Evolutionary conservation across 2,797 vertebrate species (phyloP).

Genomic region (Crenuchus spilurus): DNA sequence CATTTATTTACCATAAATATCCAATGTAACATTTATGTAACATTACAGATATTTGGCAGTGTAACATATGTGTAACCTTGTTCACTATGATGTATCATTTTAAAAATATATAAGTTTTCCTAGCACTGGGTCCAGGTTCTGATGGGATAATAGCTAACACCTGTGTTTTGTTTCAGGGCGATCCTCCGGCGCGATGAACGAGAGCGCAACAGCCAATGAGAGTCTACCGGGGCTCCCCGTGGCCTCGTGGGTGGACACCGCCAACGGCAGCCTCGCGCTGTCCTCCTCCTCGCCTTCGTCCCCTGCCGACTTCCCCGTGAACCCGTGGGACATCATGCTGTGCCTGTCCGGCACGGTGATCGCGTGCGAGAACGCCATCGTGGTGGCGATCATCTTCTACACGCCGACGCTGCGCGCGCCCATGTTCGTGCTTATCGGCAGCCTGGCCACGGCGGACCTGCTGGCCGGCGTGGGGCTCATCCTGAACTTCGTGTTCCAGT

Average conservation of each 20-base stretch:
- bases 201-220: constrained; percentile 71
- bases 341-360: constrained; percentile 96
- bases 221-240: constrained; percentile 63
- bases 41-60: too few species aligned
- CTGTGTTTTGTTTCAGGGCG: neutral
- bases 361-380: constrained; percentile 94
- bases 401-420: constrained; percentile 91
- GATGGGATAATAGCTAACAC: too few species aligned
- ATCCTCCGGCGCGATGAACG: constrained; percentile 73
- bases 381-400: constrained; percentile 96
- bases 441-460: constrained; percentile 94
- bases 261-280: constrained; percentile 72
- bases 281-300: constrained; percentile 74
- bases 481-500: constrained; percentile 96
- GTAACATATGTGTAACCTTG: too few species aligned
- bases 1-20: too few species aligned
- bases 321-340: constrained; percentile 96
- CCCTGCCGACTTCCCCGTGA: constrained; percentile 78
- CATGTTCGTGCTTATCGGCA: constrained; percentile 97
- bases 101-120: too few species aligned
- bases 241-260: constrained; percentile 64
- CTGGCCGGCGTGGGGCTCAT: constrained; percentile 95
- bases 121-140: too few species aligned
- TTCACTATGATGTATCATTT: too few species aligned
- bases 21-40: too few species aligned